Evolutionary conservation across 2,888 invertebrate species (phyloP), one percentile per base, ranked within the genome.

Genomic region (Neoaliturus tenellus): DNA sequence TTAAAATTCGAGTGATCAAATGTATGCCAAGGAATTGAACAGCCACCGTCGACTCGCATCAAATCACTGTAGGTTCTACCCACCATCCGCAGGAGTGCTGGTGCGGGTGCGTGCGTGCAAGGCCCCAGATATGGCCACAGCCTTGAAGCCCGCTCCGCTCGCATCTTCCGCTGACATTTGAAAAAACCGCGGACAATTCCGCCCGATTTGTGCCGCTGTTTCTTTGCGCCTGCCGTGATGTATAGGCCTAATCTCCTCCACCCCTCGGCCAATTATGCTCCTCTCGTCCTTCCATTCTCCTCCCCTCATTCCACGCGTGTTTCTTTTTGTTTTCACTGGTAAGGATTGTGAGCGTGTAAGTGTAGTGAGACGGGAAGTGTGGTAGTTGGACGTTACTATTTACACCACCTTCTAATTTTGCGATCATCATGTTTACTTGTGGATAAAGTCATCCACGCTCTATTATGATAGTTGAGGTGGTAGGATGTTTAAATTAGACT

Each of bases 171-270:
- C 35, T 78, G 78, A 55, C 55, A 75, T 75, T 75, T 41, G 41
- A 78, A 78, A 78, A 78, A 78, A 78, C 78, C 35, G 78, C 78
- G 44, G 28, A 75, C 75, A 75, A 75, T 75, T 75, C 75, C 17
- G 14, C 55, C 78, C 48, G 31, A 78, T 55, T 48, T 51, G n/a
- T 23, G 78, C 55, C 55, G 55, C 78, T 78, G 33, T 55, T 78
- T 78, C 78, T 78, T 78, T 51, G 75, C 75, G 28, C 48, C 55
- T n/a, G 1, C 20, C 78, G 33, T 78, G 78, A 78, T 78, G 78
- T 55, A 78, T 78, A 78, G 55, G 48, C 55, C 55, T 48, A 78
- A 78, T 78, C 78, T 78, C 48, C 33, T 23, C 33, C 3, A 25
- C 31, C 51, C n/a, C 4, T 8, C 41, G 10, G 51, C 75, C 78